These are phyloP conservation scores for Oryzias woworae DNA, from an alignment of 2,113 vertebrate genomes.

Conservation along the genomic window DNA sequence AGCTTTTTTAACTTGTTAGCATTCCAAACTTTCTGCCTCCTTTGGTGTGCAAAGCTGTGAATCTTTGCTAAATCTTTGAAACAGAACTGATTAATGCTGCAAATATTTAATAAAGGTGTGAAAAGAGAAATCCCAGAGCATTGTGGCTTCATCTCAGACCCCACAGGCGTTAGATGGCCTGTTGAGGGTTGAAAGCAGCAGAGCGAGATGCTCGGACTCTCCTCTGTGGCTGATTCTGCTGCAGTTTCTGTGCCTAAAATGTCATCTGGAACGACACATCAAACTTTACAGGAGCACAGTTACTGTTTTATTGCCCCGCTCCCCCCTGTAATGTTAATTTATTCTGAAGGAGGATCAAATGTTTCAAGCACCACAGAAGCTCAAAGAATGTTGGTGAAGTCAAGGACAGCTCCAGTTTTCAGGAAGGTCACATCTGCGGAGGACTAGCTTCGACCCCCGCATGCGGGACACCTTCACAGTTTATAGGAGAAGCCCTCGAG, in stretches of 20 bases:
- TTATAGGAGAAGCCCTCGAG: slow-evolving; percentile 59
- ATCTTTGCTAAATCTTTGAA: no score
- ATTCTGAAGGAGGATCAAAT: slow-evolving; percentile 3
- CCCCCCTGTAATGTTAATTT: background rate
- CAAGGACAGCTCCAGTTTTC: slow-evolving; percentile 49
- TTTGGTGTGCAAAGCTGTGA: no score
- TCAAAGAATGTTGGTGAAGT: slow-evolving; percentile 8
- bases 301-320: background rate
- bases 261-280: background rate
- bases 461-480: slow-evolving; percentile 60
- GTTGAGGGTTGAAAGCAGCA: background rate
- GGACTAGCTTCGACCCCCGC: slow-evolving; percentile 43
- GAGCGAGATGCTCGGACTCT: no score
- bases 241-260: background rate
- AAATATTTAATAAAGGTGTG: no score
- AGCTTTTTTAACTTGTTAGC: no score
- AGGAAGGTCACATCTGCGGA: slow-evolving; percentile 46
- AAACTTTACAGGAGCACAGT: background rate
- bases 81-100: no score
- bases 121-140: no score
- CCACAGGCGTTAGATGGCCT: background rate
- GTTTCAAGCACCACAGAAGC: no score
- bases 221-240: background rate
- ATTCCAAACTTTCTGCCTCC: no score
- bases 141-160: background rate